Conservation (phyloP, 2,888 invertebrate species). For the Philereme transversata region DNA sequence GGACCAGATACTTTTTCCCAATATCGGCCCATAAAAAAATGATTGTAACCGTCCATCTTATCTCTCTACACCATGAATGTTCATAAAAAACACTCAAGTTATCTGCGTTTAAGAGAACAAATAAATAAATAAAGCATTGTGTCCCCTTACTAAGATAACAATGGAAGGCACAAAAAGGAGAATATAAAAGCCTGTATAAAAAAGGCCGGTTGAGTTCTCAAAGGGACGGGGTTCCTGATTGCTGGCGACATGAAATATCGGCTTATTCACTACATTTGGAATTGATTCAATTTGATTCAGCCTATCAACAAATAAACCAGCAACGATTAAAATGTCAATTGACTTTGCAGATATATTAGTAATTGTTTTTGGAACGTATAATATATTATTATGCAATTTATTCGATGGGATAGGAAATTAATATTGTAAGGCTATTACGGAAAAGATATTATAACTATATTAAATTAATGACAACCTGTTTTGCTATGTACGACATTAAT, state of each 20-base stretch:
- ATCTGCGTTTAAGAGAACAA: conserved; percentile 43
- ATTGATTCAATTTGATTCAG: conserved; percentile 10
- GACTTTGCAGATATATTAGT: not conserved
- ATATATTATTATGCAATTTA: no score
- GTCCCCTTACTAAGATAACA: conserved; percentile 50
- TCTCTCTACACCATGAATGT: conserved; percentile 30
- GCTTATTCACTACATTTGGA: conserved; percentile 32
- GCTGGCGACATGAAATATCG: conserved; percentile 33
- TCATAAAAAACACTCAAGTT: conserved; percentile 39
- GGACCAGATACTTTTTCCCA: not conserved
- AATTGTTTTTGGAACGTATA: no score
- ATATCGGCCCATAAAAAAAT: conserved; percentile 26
- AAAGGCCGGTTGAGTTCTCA: conserved; percentile 55
- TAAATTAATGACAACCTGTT: no score
- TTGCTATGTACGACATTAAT: no score
- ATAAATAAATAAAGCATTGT: conserved; percentile 53
- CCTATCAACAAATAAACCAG: conserved; percentile 17
- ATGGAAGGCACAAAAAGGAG: conserved; percentile 60
- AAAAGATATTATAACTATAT: no score
- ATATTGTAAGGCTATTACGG: no score
- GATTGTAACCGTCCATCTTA: conserved; percentile 32
- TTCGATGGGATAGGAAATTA: no score
- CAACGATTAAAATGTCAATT: not conserved
- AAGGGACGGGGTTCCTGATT: conserved; percentile 54
- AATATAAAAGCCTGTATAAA: conserved; percentile 41